A percentile compares a stretch with the other conserved stretches of the same genome.
Evolutionary conservation across 2,113 vertebrate genomes (phyloP).

Genomic region (Calonectris borealis): DNA sequence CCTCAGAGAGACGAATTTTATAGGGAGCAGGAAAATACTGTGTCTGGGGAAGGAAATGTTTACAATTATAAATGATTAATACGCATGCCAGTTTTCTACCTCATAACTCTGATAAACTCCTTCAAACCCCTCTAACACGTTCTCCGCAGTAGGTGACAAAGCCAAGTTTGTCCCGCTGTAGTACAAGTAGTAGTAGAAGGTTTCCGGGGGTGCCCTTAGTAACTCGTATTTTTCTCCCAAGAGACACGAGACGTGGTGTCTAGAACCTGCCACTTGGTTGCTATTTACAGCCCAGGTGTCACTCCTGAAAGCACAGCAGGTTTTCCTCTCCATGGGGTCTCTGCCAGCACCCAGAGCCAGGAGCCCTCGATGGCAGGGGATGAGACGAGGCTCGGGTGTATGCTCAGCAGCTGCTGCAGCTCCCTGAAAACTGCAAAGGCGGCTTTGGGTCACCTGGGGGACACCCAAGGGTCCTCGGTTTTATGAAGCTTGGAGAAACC

Average conservation of each 20-base stretch:
- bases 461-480: background rate
- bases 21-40: background rate
- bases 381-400: fast-evolving
- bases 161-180: background rate
- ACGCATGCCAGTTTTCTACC: background rate
- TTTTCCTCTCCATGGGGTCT: background rate
- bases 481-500: background rate
- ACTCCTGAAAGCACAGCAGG: background rate
- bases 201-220: background rate
- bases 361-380: fast-evolving
- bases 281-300: background rate
- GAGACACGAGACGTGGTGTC: background rate
- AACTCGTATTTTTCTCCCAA: background rate
- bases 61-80: background rate
- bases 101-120: background rate
- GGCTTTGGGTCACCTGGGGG: background rate
- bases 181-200: background rate
- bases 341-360: background rate
- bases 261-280: background rate
- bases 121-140: background rate
- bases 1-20: background rate
- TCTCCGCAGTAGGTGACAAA: background rate
- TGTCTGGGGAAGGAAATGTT: background rate
- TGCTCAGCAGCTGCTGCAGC: background rate
- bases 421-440: background rate